A percentile compares a stretch with the other conserved stretches of the same genome.
Evolutionary conservation across 2,888 invertebrate genomes (phyloP).

Genomic region (Mimachlamys varia): DNA sequence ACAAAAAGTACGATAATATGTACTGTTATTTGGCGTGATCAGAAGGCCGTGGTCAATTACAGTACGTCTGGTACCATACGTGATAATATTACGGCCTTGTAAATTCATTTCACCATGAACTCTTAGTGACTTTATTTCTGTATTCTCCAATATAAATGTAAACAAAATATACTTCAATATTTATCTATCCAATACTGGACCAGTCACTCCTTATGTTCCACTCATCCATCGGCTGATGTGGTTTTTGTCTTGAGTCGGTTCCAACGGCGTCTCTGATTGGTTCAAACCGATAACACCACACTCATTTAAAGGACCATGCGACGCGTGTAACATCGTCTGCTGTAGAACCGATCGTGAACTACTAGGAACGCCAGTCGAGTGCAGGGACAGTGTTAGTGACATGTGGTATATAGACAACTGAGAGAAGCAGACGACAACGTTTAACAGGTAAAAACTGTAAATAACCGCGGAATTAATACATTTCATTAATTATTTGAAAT

Average conservation of each 20-base stretch:
- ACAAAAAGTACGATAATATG: too few relatives aligned
- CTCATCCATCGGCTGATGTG: background rate
- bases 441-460: too few relatives aligned
- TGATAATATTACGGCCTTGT: too few relatives aligned
- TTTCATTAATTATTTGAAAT: too few relatives aligned
- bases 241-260: slow-evolving; percentile 14
- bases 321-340: background rate
- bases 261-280: slow-evolving; percentile 18
- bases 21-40: too few relatives aligned
- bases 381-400: too few relatives aligned
- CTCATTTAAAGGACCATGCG: background rate
- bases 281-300: background rate
- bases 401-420: background rate
- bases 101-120: too few relatives aligned
- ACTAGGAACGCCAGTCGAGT: background rate
- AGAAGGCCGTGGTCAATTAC: too few relatives aligned
- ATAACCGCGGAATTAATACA: too few relatives aligned
- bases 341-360: too few relatives aligned
- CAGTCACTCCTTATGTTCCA: background rate
- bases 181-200: background rate
- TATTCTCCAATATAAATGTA: background rate
- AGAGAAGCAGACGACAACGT: background rate
- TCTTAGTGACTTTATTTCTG: too few relatives aligned
- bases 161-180: background rate
- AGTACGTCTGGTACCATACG: too few relatives aligned